These are phyloP conservation scores for Psilanteris sp. DNA, from an alignment of 1,140 invertebrate species.

Conservation along the genomic window DNA sequence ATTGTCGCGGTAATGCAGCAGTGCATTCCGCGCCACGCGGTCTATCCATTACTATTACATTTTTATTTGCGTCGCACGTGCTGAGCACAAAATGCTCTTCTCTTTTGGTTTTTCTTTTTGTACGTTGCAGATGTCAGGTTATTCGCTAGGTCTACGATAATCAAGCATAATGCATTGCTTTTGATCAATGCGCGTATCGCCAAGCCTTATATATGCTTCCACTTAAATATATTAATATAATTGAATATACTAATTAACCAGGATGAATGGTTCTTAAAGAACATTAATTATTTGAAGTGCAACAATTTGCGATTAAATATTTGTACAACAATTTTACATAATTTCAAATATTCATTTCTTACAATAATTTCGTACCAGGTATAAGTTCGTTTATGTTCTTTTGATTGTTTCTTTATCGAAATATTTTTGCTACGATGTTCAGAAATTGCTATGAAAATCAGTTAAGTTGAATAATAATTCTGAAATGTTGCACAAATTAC, in stretches of 20 bases:
- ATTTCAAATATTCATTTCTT: no score
- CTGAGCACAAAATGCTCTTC: constrained; percentile 53
- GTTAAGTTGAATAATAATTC: constrained; percentile 29
- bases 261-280: no score
- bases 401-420: no score
- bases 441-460: constrained; percentile 1
- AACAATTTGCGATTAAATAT: no score
- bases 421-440: no score
- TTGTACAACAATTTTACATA: no score
- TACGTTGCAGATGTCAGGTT: constrained; percentile 34
- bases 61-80: constrained; percentile 66
- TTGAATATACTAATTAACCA: no score
- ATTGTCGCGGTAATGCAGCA: constrained; percentile 67
- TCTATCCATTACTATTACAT: constrained; percentile 70
- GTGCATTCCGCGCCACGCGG: constrained; percentile 62
- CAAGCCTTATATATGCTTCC: not conserved
- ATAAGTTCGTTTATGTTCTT: no score
- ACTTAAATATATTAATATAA: not conserved
- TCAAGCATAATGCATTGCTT: constrained; percentile 20
- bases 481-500: constrained; percentile 12
- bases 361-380: no score
- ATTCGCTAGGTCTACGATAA: constrained; percentile 29
- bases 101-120: constrained; percentile 17
- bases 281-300: no score
- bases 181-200: constrained; percentile 2